phyloP scores from a whole-genome alignment of 1,140 invertebrate species.

The Lepidostoma basale region DNA sequence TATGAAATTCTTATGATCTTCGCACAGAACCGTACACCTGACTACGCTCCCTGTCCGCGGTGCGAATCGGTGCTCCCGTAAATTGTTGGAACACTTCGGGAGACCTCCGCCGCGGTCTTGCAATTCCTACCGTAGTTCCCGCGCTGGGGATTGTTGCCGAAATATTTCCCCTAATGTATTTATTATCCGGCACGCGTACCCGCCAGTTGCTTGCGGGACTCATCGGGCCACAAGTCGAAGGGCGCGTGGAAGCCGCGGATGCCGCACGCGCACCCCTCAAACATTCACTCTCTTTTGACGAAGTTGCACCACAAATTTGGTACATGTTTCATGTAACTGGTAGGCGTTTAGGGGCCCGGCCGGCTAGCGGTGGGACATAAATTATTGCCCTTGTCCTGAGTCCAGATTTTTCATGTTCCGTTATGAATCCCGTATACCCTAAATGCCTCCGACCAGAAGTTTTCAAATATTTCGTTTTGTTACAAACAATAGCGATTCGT shows the following conservation, averaged over 20 bases:
- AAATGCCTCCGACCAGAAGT: neutral
- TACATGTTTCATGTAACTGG: neutral
- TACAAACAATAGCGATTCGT: no score
- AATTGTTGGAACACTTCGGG: neutral
- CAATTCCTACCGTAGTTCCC: neutral
- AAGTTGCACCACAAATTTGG: neutral
- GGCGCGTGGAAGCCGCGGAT: no score
- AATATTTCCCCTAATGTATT: constrained; percentile 23
- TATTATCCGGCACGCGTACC: constrained; percentile 18
- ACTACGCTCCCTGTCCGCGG: neutral
- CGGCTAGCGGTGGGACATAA: neutral
- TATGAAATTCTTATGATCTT: constrained; percentile 10
- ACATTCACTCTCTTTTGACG: neutral
- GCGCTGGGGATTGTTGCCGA: constrained; percentile 12
- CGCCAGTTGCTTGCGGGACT: no score
- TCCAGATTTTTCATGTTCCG: constrained; percentile 22
- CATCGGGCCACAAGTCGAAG: no score
- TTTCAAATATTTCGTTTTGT: neutral
- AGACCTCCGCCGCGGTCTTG: neutral
- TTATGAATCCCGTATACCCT: constrained; percentile 12
- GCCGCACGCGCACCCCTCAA: no score
- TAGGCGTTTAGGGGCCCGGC: neutral
- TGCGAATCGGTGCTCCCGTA: neutral
- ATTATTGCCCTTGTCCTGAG: constrained; percentile 18
- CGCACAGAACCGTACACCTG: neutral